phyloP scores from a whole-genome alignment of 2,888 invertebrate species.

The Pseudanteris insignis region DNA sequence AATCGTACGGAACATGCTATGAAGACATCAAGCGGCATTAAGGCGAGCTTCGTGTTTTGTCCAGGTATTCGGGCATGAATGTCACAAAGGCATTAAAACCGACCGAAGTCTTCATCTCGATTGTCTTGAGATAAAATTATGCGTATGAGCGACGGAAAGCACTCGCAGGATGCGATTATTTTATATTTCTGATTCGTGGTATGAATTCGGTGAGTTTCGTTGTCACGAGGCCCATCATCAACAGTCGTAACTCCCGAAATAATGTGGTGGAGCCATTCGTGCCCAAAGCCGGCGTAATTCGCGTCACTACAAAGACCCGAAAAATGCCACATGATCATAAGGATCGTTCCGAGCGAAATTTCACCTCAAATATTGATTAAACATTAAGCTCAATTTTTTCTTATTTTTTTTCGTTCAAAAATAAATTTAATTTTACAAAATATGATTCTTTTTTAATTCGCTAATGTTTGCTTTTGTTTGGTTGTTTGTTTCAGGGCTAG shows the following conservation, averaged over 20 bases:
- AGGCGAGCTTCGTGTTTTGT: neutral
- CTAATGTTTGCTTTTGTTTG: neutral
- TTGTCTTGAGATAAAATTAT: conserved; percentile 9
- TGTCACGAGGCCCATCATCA: conserved; percentile 59
- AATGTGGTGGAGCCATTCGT: conserved; percentile 51
- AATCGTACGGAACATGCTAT: conserved; percentile 5
- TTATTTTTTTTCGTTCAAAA: neutral
- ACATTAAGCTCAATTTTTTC: too few species aligned
- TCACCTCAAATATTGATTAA: conserved; percentile 48
- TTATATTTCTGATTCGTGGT: conserved; percentile 16
- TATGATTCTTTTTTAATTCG: too few species aligned
- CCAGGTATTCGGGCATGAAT: conserved; percentile 13
- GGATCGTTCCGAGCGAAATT: conserved; percentile 53
- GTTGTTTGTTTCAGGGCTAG: conserved; percentile 57
- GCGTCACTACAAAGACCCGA: conserved; percentile 50
- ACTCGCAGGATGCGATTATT: conserved; percentile 10
- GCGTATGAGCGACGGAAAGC: conserved; percentile 10
- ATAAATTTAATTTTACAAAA: too few species aligned
- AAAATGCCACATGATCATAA: conserved; percentile 60
- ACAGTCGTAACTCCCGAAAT: conserved; percentile 61
- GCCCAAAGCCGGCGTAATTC: conserved; percentile 50
- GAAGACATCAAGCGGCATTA: conserved; percentile 1
- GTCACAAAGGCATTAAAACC: neutral
- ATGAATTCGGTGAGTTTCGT: conserved; percentile 27
- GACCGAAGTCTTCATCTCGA: neutral